phyloP scores from a whole-genome alignment of 2,888 invertebrate genomes.

The Kuschelorhynchus macadamiae region DNA sequence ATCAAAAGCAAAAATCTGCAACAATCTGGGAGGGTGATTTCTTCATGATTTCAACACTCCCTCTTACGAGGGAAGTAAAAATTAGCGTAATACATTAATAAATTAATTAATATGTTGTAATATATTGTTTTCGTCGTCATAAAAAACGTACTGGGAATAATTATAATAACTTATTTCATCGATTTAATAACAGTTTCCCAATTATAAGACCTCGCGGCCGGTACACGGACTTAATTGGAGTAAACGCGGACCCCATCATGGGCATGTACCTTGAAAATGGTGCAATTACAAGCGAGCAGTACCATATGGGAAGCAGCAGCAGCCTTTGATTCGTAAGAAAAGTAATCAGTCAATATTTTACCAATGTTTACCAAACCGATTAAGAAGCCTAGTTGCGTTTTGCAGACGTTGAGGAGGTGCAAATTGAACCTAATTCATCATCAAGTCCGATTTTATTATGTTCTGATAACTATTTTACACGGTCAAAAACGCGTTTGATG shows the following conservation, averaged over 20 bases:
- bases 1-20: too few relatives aligned
- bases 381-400: conserved; percentile 23
- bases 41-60: too few relatives aligned
- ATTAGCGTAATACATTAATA: too few relatives aligned
- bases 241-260: conserved; percentile 17
- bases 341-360: conserved; percentile 19
- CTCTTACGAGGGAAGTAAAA: too few relatives aligned
- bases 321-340: conserved; percentile 17
- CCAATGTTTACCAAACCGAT: conserved; percentile 22
- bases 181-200: not conserved
- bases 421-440: conserved; percentile 18
- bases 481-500: not conserved
- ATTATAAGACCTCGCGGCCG: not conserved
- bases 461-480: not conserved
- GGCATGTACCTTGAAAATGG: conserved; percentile 34
- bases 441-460: not conserved
- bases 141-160: too few relatives aligned
- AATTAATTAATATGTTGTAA: too few relatives aligned
- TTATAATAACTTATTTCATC: too few relatives aligned
- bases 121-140: too few relatives aligned
- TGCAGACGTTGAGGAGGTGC: conserved; percentile 25
- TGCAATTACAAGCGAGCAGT: conserved; percentile 9
- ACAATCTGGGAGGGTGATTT: too few relatives aligned
- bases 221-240: conserved; percentile 20
- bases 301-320: conserved; percentile 16